Conservation (phyloP, 1,140 invertebrate genomes). For the Propsilocerus akamusi region DNA sequence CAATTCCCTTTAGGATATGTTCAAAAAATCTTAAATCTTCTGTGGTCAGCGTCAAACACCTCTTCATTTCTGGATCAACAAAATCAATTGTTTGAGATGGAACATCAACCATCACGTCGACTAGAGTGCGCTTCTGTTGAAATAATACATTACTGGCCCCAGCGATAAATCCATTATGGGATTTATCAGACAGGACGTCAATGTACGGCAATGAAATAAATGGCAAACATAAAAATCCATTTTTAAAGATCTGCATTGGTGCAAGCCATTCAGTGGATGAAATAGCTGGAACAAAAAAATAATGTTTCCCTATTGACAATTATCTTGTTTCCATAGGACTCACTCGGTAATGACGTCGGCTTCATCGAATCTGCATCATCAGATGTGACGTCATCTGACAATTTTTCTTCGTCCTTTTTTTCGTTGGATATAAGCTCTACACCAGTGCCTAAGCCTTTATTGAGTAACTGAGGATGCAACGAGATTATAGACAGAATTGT, state of each 20-base stretch:
- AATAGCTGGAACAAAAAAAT: slow-evolving; percentile 16
- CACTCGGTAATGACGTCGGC: background rate
- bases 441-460: slow-evolving; percentile 48
- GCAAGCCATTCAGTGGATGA: slow-evolving; percentile 64
- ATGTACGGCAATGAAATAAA: slow-evolving; percentile 92
- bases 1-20: slow-evolving; percentile 72
- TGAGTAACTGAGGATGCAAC: slow-evolving; percentile 74
- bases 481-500: slow-evolving; percentile 78
- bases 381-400: background rate
- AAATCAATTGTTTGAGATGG: slow-evolving; percentile 78
- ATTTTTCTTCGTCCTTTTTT: background rate
- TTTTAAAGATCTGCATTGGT: slow-evolving; percentile 73
- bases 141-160: slow-evolving; percentile 96
- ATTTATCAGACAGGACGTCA: slow-evolving; percentile 74
- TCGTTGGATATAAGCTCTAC: background rate
- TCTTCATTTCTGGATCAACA: slow-evolving; percentile 61
- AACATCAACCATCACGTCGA: slow-evolving; percentile 85
- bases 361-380: background rate
- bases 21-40: slow-evolving; percentile 94
- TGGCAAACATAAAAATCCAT: slow-evolving; percentile 88
- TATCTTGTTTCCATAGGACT: background rate
- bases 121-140: slow-evolving; percentile 82
- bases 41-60: slow-evolving; percentile 71
- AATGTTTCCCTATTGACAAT: background rate
- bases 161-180: slow-evolving; percentile 80